Percentiles rank a stretch among this genome's conserved stretches.
These are phyloP conservation scores for Ficedula albicollis DNA, from an alignment of 2,797 vertebrate species.

Conservation along the genomic window DNA sequence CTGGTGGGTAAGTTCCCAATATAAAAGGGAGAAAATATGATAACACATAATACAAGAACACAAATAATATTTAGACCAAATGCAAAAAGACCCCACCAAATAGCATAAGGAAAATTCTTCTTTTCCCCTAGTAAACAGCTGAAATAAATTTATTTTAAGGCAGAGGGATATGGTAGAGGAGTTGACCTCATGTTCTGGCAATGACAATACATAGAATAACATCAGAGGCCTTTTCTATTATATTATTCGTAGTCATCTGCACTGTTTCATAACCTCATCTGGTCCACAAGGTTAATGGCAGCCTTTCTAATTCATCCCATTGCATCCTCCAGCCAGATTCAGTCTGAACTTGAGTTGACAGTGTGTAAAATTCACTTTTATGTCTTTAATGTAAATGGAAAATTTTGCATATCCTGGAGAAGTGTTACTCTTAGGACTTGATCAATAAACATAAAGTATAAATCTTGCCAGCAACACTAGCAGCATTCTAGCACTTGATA, in stretches of 20 bases:
- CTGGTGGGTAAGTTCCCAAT: neutral
- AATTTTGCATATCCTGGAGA: rapidly evolving
- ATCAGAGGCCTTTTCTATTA: neutral
- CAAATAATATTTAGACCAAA: neutral
- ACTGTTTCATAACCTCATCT: neutral
- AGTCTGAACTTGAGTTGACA: neutral
- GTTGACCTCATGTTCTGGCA: neutral
- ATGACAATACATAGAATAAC: neutral
- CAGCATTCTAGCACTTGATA: neutral
- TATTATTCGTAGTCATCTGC: neutral
- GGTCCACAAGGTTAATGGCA: neutral
- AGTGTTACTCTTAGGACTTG: neutral
- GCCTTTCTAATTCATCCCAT: neutral
- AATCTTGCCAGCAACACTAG: neutral
- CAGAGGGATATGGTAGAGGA: neutral
- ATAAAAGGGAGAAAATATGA: neutral
- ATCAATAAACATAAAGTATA: neutral
- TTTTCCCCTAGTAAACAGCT: neutral
- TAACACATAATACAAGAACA: neutral
- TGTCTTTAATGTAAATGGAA: neutral
- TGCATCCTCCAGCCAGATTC: neutral
- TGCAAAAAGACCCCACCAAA: neutral
- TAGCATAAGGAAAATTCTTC: neutral
- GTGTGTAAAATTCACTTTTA: neutral
- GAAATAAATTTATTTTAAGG: neutral